Evolutionary conservation across 2,888 invertebrate genomes (phyloP).

Genomic region (Gandaritis pyraliata): DNA sequence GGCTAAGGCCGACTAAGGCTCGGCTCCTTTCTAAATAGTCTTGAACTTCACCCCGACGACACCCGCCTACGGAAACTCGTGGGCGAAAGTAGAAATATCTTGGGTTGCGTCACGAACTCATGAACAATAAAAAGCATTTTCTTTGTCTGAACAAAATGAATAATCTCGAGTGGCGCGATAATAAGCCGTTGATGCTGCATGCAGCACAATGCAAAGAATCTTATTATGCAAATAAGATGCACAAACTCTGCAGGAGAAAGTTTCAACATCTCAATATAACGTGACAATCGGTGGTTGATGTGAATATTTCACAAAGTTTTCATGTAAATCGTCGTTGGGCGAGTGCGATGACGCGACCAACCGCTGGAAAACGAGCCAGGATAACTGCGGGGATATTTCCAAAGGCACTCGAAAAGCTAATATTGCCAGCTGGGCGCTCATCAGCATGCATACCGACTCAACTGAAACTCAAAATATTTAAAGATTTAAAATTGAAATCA

Average conservation of each 20-base stretch:
- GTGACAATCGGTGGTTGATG: slow-evolving; percentile 78
- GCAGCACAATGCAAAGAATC: slow-evolving; percentile 63
- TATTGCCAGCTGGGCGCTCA: slow-evolving; percentile 67
- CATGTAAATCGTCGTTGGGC: slow-evolving; percentile 71
- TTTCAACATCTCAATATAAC: slow-evolving; percentile 79
- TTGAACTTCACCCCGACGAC: slow-evolving; percentile 80
- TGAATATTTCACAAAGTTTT: slow-evolving; percentile 79
- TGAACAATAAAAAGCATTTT: slow-evolving; percentile 46
- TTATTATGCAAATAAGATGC: slow-evolving; percentile 77
- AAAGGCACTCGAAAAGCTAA: slow-evolving; percentile 65
- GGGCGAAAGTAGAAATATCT: slow-evolving; percentile 72
- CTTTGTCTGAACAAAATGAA: slow-evolving; percentile 54
- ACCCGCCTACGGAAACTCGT: slow-evolving; percentile 60
- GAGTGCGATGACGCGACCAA: slow-evolving; percentile 60
- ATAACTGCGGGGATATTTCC: slow-evolving; percentile 62
- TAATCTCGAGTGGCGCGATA: slow-evolving; percentile 55
- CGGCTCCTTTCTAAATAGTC: slow-evolving; percentile 80
- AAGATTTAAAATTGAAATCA: slow-evolving; percentile 64
- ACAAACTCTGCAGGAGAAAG: slow-evolving; percentile 70
- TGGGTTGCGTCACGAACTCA: slow-evolving; percentile 55
- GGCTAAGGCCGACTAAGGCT: slow-evolving; percentile 76
- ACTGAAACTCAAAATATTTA: slow-evolving; percentile 63
- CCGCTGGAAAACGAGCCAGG: slow-evolving; percentile 62
- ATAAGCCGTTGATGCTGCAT: slow-evolving; percentile 62
- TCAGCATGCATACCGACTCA: slow-evolving; percentile 68